These are phyloP conservation scores for Oxyteleia sp. DNA, from an alignment of 2,888 invertebrate species.

Conservation along the genomic window DNA sequence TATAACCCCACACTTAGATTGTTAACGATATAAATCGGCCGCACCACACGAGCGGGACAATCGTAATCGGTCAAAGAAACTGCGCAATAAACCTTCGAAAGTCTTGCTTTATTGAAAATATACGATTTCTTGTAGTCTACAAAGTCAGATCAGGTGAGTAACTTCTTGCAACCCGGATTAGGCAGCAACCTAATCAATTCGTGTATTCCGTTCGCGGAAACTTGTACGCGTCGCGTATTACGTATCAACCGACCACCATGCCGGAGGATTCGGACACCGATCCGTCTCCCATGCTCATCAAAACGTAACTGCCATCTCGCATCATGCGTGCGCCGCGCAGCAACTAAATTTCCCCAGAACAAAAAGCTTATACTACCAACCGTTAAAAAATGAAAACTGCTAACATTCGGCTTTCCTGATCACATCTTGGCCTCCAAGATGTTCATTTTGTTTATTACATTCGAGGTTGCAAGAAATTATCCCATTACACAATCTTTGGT, in stretches of 20 bases:
- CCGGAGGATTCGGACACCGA: neutral
- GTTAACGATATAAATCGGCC: neutral
- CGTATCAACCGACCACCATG: neutral
- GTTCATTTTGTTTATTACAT: neutral
- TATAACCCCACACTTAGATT: neutral
- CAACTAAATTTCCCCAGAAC: no score
- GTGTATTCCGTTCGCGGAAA: no score
- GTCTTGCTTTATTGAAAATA: no score
- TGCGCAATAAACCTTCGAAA: no score
- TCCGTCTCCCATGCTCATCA: neutral
- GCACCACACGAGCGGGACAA: no score
- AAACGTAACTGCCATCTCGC: neutral
- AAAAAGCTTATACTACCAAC: neutral
- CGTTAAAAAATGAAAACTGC: neutral
- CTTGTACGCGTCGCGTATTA: no score
- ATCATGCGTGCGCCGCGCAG: no score
- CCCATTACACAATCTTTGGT: neutral
- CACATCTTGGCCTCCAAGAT: slow-evolving; percentile 4
- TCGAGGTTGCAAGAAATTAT: neutral
- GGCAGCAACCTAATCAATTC: no score
- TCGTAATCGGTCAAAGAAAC: no score
- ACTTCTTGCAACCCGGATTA: no score
- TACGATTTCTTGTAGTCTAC: no score
- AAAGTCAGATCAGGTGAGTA: no score
- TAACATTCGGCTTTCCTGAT: slow-evolving; percentile 1